Evolutionary conservation across 2,888 invertebrate genomes (phyloP).

Genomic region (Philonicus albiceps): DNA sequence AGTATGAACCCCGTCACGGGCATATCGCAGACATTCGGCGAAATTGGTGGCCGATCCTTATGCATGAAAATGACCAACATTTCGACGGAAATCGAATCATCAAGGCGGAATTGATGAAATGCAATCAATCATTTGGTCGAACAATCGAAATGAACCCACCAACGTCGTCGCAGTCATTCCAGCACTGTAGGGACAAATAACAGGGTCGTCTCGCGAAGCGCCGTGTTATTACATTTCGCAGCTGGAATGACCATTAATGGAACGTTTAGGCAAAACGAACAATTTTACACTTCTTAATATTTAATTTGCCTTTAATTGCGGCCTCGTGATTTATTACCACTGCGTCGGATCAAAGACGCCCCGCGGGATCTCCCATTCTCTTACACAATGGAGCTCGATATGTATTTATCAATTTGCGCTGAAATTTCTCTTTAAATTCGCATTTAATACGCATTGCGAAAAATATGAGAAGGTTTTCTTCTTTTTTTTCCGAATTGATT

Average conservation of each 20-base stretch:
- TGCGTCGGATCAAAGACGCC: background rate
- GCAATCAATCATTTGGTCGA: background rate
- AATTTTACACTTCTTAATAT: background rate
- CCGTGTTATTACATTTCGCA: background rate
- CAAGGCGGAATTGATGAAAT: background rate
- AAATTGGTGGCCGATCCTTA: background rate
- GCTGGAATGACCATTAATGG: background rate
- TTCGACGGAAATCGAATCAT: background rate
- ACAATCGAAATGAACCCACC: background rate
- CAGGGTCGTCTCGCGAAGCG: background rate
- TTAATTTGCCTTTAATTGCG: constrained; percentile 12
- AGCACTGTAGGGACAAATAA: background rate
- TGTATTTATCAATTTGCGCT: background rate
- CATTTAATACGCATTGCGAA: background rate
- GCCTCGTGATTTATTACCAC: background rate
- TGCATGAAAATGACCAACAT: background rate
- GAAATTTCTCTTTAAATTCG: background rate
- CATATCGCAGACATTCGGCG: background rate
- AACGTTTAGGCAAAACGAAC: background rate
- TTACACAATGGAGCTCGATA: background rate
- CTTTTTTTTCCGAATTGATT: background rate
- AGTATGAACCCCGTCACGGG: background rate
- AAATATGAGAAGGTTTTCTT: background rate
- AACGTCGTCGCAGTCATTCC: background rate
- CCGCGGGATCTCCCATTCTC: background rate